Evolutionary conservation across 2,113 vertebrate genomes (phyloP), one percentile per base, ranked within the genome.

Genomic region (Osmerus mordax): DNA sequence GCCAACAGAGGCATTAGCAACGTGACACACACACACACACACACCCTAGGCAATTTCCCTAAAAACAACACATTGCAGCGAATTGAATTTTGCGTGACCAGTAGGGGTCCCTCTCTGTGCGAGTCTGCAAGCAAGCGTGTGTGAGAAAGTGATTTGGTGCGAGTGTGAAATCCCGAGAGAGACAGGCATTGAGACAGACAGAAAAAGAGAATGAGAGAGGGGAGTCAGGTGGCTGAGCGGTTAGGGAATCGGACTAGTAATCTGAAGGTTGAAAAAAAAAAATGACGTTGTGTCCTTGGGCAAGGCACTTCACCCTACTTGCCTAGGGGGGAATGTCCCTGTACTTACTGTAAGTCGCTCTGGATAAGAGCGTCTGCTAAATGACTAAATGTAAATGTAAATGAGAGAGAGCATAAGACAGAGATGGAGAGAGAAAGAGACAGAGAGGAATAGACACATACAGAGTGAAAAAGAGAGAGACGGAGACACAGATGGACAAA

Each of bases 101-200:
- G 59, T 21, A 61, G 13, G 15, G 5, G 18, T 21, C 13, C 12
- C 11, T 28, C 25, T 36, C 14, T 58, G 67, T 69, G 67, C 58
- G 67, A 56, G 54, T 36, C 5, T 29, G 23, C 36, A 28, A 29
- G 67, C 47, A 21, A 21, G 32, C 23, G 13, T 70, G 68, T 70
- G 68, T 58, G 32, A 36, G 32, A 36, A 36, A 47, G 41, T 36
- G 25, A 36, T 4, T 47, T 47, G 41, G 41, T 47, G 41, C 9
- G 41, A 47, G 41, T 47, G 41, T 47, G 7, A 47, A 47, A 47
- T 9, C 41, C 72, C 74, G 51, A 74, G 80, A 79, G 68, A 79
- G 12, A 65, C 32, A 36, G 32, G 32, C 32, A 36, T 6, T 76
- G 51, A 74, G 81, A 79, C 68, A 79, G 15, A 65, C 28, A 0